Evolutionary conservation across 2,888 invertebrate species (phyloP).

Genomic region (Rhagophthalmus giganteus): DNA sequence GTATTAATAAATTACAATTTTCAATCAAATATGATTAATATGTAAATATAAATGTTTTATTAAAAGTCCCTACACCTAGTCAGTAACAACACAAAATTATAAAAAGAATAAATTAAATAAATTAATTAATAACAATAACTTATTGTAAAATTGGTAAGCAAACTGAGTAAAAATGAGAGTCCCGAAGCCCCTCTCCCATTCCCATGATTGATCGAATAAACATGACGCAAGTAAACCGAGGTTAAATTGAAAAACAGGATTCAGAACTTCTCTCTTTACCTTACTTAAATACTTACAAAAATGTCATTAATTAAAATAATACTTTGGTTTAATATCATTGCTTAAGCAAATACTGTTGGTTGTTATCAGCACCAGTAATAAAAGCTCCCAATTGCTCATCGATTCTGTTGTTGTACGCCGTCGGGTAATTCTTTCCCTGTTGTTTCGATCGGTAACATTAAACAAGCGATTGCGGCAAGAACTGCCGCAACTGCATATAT

Average conservation of each 20-base stretch:
- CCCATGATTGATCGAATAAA: too few species aligned
- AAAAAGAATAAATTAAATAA: constrained; percentile 10
- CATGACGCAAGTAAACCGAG: too few species aligned
- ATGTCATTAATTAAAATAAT: constrained; percentile 5
- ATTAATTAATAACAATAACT: constrained; percentile 8
- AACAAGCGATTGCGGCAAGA: constrained; percentile 73
- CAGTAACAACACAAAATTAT: constrained; percentile 12
- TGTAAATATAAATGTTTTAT: neutral
- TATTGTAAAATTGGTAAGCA: constrained; percentile 10
- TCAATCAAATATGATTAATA: too few species aligned
- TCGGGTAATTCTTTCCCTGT: constrained; percentile 72
- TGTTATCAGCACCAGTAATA: constrained; percentile 15
- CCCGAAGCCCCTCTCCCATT: too few species aligned
- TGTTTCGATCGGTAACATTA: constrained; percentile 85
- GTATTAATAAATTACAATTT: too few species aligned
- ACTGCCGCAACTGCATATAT: constrained; percentile 79
- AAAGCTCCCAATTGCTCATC: neutral
- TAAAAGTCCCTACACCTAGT: constrained; percentile 9
- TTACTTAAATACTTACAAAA: too few species aligned
- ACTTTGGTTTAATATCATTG: constrained; percentile 23
- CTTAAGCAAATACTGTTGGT: constrained; percentile 10
- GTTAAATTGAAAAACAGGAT: too few species aligned
- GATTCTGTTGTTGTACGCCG: constrained; percentile 49
- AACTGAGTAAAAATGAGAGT: too few species aligned
- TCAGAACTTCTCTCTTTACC: too few species aligned